These are phyloP conservation scores for Romanogobio albipinnatus DNA, from an alignment of 2,113 vertebrate genomes.

Conservation along the genomic window DNA sequence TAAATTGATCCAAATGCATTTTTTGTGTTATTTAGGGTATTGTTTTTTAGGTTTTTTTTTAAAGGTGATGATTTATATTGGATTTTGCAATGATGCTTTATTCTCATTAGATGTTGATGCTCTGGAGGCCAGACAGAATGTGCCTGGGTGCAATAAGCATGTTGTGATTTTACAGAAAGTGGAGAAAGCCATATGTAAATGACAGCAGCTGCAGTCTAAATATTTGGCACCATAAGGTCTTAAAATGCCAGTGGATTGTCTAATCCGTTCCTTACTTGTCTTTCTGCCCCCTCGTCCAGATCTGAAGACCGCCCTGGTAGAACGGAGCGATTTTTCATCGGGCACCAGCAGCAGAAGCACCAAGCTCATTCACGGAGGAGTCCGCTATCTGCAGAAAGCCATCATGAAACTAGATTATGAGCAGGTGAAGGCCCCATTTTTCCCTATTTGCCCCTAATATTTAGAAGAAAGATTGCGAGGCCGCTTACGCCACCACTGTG, in stretches of 20 bases:
- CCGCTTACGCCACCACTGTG: conserved; percentile 10
- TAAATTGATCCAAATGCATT: not conserved
- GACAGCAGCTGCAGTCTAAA: conserved; percentile 57
- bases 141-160: conserved; percentile 54
- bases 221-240: conserved; percentile 54
- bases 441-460: conserved; percentile 33
- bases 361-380: conserved; percentile 97
- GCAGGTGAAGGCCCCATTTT: conserved; percentile 78
- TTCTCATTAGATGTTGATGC: not conserved
- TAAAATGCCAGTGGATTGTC: conserved; percentile 54
- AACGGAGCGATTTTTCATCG: conserved; percentile 94
- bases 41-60: not conserved
- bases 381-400: conserved; percentile 97
- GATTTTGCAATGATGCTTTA: not conserved
- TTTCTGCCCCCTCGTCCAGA: conserved; percentile 73
- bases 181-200: conserved; percentile 53
- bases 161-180: conserved; percentile 56
- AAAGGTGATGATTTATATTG: conserved; percentile 2
- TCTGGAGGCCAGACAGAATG: conserved; percentile 2
- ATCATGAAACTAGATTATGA: conserved; percentile 95
- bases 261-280: conserved; percentile 75
- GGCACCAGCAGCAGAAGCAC: conserved; percentile 98
- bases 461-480: conserved; percentile 32
- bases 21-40: conserved; percentile 48
- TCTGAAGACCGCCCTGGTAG: conserved; percentile 95